A percentile compares a stretch with the other conserved stretches of the same genome.
phyloP scores from a whole-genome alignment of 2,113 vertebrate species.

The Syngnathus typhle region DNA sequence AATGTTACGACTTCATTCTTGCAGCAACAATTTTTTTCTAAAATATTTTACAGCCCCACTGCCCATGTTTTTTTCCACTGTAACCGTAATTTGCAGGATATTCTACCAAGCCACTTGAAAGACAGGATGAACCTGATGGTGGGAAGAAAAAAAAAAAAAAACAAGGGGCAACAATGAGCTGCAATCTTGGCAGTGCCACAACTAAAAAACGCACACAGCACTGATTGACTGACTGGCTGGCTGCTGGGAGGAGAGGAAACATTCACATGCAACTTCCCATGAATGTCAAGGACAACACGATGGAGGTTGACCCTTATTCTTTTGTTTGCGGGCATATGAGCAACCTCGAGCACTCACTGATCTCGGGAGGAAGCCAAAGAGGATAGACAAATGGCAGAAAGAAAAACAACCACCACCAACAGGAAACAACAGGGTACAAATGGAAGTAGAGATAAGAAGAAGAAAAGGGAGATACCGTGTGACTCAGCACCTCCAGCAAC shows the following conservation, averaged over 20 bases:
- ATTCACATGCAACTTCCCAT: constrained; percentile 19
- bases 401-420: constrained; percentile 18
- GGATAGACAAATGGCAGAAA: constrained; percentile 18
- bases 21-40: too few species aligned
- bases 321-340: constrained; percentile 28
- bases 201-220: constrained; percentile 27
- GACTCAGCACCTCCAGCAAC: constrained; percentile 46
- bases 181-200: constrained; percentile 19
- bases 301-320: constrained; percentile 24
- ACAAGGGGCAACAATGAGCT: neutral
- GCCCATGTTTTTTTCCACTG: too few species aligned
- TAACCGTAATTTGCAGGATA: neutral
- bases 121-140: neutral
- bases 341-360: constrained; percentile 10
- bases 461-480: constrained; percentile 33
- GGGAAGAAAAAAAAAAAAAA: neutral
- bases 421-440: constrained; percentile 37
- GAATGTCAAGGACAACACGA: constrained; percentile 10
- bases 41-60: too few species aligned
- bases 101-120: neutral
- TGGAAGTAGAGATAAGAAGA: constrained; percentile 40
- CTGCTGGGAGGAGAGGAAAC: constrained; percentile 38
- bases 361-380: constrained; percentile 28
- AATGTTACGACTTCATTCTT: too few species aligned
- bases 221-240: constrained; percentile 36